Evolutionary conservation across 1,140 invertebrate species (phyloP).

Genomic region (Chelonus insularis): DNA sequence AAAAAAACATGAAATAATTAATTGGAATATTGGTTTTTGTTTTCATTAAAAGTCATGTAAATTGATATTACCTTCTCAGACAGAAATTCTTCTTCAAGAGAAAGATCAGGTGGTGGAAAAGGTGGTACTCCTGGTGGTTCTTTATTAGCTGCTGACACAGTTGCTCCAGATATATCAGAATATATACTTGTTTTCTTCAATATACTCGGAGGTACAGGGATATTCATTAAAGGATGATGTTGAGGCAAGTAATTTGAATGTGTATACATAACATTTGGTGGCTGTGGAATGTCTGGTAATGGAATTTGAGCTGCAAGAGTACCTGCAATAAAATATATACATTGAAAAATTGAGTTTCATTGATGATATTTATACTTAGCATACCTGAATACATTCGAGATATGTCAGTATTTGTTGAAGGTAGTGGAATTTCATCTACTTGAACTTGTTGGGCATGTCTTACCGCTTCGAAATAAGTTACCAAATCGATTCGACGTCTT

Average conservation of each 20-base stretch:
- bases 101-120: conserved; percentile 76
- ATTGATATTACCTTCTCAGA: conserved; percentile 46
- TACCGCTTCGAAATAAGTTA: conserved; percentile 93
- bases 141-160: conserved; percentile 50
- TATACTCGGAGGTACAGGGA: conserved; percentile 66
- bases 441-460: conserved; percentile 92
- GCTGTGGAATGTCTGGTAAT: conserved; percentile 71
- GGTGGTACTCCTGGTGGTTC: conserved; percentile 88
- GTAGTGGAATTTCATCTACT: conserved; percentile 96
- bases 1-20: conserved; percentile 34
- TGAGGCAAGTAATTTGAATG: conserved; percentile 55
- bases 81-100: conserved; percentile 66
- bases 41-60: conserved; percentile 21
- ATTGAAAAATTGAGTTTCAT: conserved; percentile 7
- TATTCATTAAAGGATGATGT: conserved; percentile 56
- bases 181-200: conserved; percentile 75
- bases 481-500: conserved; percentile 79
- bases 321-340: conserved; percentile 47
- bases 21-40: neutral
- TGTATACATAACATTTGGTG: conserved; percentile 55
- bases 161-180: conserved; percentile 52
- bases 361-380: conserved; percentile 18
- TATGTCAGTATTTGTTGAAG: conserved; percentile 61
- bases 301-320: conserved; percentile 76
- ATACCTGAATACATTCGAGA: conserved; percentile 59